These are phyloP conservation scores for Sialis fuliginosa DNA, from an alignment of 2,888 invertebrate genomes.

Conservation along the genomic window DNA sequence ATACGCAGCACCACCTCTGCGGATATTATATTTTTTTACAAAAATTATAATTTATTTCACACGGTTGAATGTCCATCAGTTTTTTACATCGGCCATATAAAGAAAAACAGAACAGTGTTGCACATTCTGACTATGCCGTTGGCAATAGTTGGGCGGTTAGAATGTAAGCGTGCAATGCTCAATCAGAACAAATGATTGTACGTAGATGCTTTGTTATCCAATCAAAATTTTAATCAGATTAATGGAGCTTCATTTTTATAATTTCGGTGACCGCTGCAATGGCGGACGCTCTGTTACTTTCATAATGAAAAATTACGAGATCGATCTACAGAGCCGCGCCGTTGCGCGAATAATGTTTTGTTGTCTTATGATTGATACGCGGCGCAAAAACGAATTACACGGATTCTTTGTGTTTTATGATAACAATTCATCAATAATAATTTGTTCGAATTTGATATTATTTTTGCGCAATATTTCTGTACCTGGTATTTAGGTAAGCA, in stretches of 20 bases:
- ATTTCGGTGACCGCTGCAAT: not conserved
- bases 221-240: slow-evolving; percentile 6
- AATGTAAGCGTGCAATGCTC: not conserved
- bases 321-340: not conserved
- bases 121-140: not conserved
- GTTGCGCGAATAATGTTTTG: slow-evolving; percentile 4
- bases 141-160: not conserved
- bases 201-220: slow-evolving; percentile 5
- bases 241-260: slow-evolving; percentile 5
- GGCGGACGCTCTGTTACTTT: not conserved
- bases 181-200: not conserved
- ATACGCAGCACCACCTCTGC: slow-evolving; percentile 1
- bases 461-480: no score
- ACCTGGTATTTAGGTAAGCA: no score
- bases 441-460: no score
- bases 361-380: slow-evolving; percentile 3
- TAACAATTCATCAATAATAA: no score
- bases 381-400: slow-evolving; percentile 4
- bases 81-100: not conserved
- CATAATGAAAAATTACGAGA: not conserved
- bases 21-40: slow-evolving; percentile 5
- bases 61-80: slow-evolving; percentile 5
- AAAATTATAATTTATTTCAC: slow-evolving; percentile 6
- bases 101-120: not conserved
- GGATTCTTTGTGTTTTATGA: not conserved